A percentile compares a stretch with the other conserved stretches of the same genome.
phyloP scores from a whole-genome alignment of 2,888 invertebrate genomes.

The Junonia oenone region DNA sequence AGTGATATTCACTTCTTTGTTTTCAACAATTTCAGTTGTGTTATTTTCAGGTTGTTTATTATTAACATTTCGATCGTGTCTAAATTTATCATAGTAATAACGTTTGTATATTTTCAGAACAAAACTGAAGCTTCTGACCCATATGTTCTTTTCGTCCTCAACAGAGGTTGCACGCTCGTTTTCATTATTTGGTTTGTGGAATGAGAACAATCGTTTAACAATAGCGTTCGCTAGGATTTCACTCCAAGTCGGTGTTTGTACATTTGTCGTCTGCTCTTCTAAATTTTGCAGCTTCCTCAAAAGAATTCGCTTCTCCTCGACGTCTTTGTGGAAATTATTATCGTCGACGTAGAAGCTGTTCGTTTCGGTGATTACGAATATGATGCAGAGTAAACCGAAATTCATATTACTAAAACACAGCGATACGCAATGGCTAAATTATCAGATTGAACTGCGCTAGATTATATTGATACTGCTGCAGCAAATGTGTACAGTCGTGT shows the following conservation, averaged over 20 bases:
- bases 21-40: not conserved
- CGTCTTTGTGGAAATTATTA: constrained; percentile 36
- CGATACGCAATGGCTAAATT: constrained; percentile 42
- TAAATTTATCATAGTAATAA: constrained; percentile 47
- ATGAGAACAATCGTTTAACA: constrained; percentile 54
- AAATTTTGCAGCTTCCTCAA: constrained; percentile 61
- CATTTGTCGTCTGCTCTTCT: constrained; percentile 39
- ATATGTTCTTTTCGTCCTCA: constrained; percentile 31
- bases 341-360: constrained; percentile 42
- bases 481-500: constrained; percentile 46
- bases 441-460: constrained; percentile 50
- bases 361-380: constrained; percentile 48
- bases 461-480: constrained; percentile 50
- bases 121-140: constrained; percentile 46
- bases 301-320: constrained; percentile 47
- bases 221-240: constrained; percentile 60
- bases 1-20: not conserved
- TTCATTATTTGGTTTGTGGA: constrained; percentile 37
- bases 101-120: constrained; percentile 50
- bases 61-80: constrained; percentile 2
- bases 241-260: constrained; percentile 56
- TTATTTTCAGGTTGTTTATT: constrained; percentile 23
- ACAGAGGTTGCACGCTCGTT: constrained; percentile 31
- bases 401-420: constrained; percentile 56
- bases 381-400: constrained; percentile 43